Base-by-base conservation (phyloP, 2,888 invertebrate species). In the Epiblema foenella region DNA sequence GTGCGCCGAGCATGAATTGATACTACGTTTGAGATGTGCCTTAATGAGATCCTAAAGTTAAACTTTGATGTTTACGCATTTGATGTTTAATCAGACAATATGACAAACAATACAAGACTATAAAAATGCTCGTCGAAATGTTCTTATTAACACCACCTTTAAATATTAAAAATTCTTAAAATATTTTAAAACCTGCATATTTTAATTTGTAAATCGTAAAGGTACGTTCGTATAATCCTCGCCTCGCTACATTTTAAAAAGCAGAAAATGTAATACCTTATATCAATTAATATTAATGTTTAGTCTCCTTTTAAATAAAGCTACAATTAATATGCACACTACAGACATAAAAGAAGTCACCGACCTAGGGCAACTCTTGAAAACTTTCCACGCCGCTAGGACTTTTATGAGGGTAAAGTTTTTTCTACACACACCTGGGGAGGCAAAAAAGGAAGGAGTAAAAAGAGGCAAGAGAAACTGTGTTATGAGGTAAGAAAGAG, bases 401-500 rank as follows among this genome's bases (percentile, higher is more conserved):
- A 69, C 69, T 71, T 66, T 71, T 68, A 60, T 64, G 73, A 56
- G 71, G 74, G 77, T 77, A 80, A 86, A 85, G 83, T 85, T 85
- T 86, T 64, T 83, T 82, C 83, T 81, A 85, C 85, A 86, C 85
- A 81, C 84, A 81, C 79, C 80, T 80, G 75, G 74, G 73, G 78
- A 81, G 75, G 76, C 67, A 49, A 83, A 84, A 83, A 82, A 82
- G 83, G 83, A 81, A 79, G 77, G 77, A 77, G 77, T 75, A 75
- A 76, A 75, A 77, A 75, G 75, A 81, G 79, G 77, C 79, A 79
- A 78, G 84, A 84, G 90, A 91, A 92, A 92, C 89, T 93, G 91
- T 93, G 93, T 92, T 91, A 93, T 88, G 89, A 89, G 93, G 93
- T 91, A 92, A 93, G 91, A 86, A 89, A 83, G 84, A 86, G 86